A percentile compares a stretch with the other conserved stretches of the same genome.
Conservation (phyloP, 2,797 vertebrate species). For the Sebastes jordani region DNA sequence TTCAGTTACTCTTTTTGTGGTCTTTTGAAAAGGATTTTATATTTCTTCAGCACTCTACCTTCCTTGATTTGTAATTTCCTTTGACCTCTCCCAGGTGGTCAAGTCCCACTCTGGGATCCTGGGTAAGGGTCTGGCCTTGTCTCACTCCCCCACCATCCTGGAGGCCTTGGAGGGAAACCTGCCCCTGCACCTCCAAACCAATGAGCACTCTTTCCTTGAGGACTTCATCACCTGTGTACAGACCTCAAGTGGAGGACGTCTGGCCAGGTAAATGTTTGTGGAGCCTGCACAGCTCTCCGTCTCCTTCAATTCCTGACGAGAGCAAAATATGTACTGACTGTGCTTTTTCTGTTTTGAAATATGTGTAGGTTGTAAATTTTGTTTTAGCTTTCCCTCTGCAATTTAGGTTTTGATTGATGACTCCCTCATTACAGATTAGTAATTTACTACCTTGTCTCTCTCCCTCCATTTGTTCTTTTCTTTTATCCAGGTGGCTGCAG, state of each 20-base stretch:
- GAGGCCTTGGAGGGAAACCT: constrained; percentile 97
- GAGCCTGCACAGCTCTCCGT: not conserved
- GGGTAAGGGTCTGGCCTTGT: constrained; percentile 95
- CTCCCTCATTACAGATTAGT: not conserved
- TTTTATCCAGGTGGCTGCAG: constrained; percentile 91
- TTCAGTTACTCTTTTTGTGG: not conserved
- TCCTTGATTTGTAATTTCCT: not conserved
- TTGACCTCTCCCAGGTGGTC: constrained; percentile 84
- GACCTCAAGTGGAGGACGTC: constrained; percentile 94
- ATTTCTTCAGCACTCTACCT: not conserved
- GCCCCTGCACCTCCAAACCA: constrained; percentile 96
- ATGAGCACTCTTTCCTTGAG: constrained; percentile 97
- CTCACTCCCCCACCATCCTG: constrained; percentile 96
- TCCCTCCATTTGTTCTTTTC: not conserved
- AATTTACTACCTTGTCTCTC: not conserved
- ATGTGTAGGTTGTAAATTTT: not conserved
- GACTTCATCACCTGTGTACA: constrained; percentile 98
- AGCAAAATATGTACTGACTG: not conserved
- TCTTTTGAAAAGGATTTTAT: not conserved
- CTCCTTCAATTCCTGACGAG: not conserved
- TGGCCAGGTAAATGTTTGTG: constrained; percentile 87
- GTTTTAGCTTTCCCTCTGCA: not conserved
- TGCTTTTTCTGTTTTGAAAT: not conserved
- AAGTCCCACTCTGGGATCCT: constrained; percentile 96
- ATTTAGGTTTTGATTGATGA: not conserved